Conservation (phyloP, 2,797 vertebrate genomes). For the Pseudomugil tenellus region DNA sequence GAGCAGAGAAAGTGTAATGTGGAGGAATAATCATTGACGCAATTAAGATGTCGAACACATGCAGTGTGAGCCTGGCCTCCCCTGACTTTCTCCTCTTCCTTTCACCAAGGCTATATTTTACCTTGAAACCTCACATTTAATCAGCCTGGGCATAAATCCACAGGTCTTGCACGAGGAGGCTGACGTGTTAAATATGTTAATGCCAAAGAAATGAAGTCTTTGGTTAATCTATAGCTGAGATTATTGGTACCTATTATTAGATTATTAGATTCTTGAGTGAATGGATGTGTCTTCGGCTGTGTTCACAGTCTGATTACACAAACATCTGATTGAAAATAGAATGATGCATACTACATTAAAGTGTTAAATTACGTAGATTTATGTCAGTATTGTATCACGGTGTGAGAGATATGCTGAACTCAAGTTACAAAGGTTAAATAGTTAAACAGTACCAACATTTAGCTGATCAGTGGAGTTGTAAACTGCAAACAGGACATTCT, state of each 20-base stretch:
- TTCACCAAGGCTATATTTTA: conserved; percentile 71
- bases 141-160: conserved; percentile 68
- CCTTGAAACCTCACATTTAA: conserved; percentile 71
- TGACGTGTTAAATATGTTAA: conserved; percentile 75
- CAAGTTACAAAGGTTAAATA: conserved; percentile 6
- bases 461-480: neutral
- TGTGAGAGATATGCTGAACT: conserved; percentile 6
- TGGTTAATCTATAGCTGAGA: conserved; percentile 48
- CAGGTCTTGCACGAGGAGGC: conserved; percentile 45
- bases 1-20: conserved; percentile 70
- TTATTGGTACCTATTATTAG: conserved; percentile 59
- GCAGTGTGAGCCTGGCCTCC: conserved; percentile 65
- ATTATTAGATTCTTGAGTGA: conserved; percentile 46
- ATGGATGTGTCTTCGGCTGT: conserved; percentile 4
- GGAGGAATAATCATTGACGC: conserved; percentile 82
- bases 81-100: conserved; percentile 60
- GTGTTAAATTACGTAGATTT: conserved; percentile 23
- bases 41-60: conserved; percentile 82
- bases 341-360: conserved; percentile 23
- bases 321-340: conserved; percentile 12
- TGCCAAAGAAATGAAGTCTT: conserved; percentile 64
- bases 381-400: conserved; percentile 20
- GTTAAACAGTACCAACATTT: conserved; percentile 3
- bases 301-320: neutral
- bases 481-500: neutral